Percentiles rank a stretch among this genome's conserved stretches.
Evolutionary conservation across 2,797 vertebrate genomes (phyloP).

Genomic region (Brachyrhaphis roseni): DNA sequence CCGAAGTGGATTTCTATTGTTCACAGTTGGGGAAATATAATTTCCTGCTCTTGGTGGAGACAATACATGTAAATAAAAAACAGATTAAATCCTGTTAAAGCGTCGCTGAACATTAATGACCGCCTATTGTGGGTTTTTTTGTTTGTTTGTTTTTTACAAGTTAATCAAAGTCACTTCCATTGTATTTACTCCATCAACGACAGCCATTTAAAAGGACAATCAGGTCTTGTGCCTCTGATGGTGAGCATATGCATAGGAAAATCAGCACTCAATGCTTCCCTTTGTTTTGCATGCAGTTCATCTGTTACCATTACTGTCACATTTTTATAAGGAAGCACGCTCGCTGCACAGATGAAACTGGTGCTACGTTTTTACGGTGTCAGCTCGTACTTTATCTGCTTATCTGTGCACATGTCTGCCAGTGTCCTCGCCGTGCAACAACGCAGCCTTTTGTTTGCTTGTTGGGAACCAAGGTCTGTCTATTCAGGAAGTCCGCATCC

Average conservation of each 20-base stretch:
- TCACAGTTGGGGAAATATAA: neutral
- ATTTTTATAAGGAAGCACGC: slow-evolving; percentile 73
- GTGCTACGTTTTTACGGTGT: slow-evolving; percentile 52
- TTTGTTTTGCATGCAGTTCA: slow-evolving; percentile 77
- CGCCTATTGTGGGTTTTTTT: slow-evolving; percentile 31
- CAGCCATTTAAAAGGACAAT: slow-evolving; percentile 75
- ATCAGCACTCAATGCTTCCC: slow-evolving; percentile 75
- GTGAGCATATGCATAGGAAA: slow-evolving; percentile 59
- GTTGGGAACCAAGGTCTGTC: slow-evolving; percentile 67
- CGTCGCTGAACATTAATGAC: slow-evolving; percentile 15
- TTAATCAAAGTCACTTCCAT: slow-evolving; percentile 32
- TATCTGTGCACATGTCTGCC: slow-evolving; percentile 68
- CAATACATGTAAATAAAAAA: slow-evolving; percentile 17
- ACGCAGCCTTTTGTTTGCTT: slow-evolving; percentile 68
- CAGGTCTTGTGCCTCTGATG: slow-evolving; percentile 69
- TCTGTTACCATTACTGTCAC: slow-evolving; percentile 78
- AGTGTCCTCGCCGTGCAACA: slow-evolving; percentile 69
- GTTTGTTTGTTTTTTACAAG: slow-evolving; percentile 18
- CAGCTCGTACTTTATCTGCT: slow-evolving; percentile 64
- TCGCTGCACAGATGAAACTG: slow-evolving; percentile 66
- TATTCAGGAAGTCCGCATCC: slow-evolving; percentile 48
- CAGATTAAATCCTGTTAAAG: slow-evolving; percentile 8
- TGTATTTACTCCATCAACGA: slow-evolving; percentile 49
- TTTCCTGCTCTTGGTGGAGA: slow-evolving; percentile 1
- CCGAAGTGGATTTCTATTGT: neutral